Conservation (phyloP, 1,140 invertebrate genomes). For the Ectropis grisescens region DNA sequence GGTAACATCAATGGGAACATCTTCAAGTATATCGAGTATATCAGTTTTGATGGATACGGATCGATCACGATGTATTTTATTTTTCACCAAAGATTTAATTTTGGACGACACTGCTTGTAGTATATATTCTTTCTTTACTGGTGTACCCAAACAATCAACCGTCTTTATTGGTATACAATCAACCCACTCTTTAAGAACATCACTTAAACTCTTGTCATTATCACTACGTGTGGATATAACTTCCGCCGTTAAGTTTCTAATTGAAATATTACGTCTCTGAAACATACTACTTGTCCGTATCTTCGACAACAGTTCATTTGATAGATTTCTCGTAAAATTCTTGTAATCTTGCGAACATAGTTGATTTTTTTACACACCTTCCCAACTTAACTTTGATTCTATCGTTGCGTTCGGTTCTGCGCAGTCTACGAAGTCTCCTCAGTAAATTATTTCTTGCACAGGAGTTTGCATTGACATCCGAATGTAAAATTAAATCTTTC, state of each 20-base stretch:
- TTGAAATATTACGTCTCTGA: background rate
- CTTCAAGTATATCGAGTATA: constrained; percentile 17
- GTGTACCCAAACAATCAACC: constrained; percentile 8
- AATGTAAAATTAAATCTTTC: constrained; percentile 1
- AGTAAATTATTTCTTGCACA: no score
- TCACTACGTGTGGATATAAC: background rate
- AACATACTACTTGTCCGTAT: background rate
- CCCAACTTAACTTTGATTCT: no score
- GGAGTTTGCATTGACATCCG: no score
- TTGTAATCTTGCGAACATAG: no score
- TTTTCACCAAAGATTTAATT: constrained; percentile 6
- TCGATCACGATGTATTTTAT: constrained; percentile 5
- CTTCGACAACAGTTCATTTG: no score
- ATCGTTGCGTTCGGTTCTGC: no score
- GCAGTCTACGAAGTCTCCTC: no score
- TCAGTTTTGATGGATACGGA: constrained; percentile 14
- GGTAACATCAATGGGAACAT: constrained; percentile 13
- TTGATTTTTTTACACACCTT: no score
- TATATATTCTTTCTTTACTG: constrained; percentile 14
- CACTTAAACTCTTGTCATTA: constrained; percentile 7
- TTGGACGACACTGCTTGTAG: constrained; percentile 4
- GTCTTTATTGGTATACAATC: constrained; percentile 16
- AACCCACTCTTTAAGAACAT: constrained; percentile 19
- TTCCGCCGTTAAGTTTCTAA: background rate
- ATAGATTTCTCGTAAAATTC: no score